Conservation (phyloP, 2,888 invertebrate species). For the Standfussiana lucernea region DNA sequence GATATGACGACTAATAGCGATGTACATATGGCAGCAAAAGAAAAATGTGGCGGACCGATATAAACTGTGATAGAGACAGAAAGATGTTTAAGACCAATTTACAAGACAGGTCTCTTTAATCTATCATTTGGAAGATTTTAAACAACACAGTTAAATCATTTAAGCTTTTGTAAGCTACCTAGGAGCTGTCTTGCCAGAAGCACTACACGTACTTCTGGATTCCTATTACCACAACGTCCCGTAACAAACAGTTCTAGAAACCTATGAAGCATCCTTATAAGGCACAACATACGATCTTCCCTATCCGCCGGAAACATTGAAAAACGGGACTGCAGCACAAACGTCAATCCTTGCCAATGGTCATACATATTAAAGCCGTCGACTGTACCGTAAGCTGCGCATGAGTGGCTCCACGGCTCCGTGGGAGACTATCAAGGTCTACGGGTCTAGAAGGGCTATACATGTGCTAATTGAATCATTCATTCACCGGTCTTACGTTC, state of each 20-base stretch:
- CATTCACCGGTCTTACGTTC: slow-evolving; percentile 63
- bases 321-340: slow-evolving; percentile 32
- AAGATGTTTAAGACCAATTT: too few relatives aligned
- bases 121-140: not conserved
- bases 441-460: slow-evolving; percentile 45
- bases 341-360: not conserved
- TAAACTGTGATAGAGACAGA: too few relatives aligned
- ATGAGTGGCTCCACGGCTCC: slow-evolving; percentile 53
- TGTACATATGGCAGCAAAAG: too few relatives aligned
- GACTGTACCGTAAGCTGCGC: slow-evolving; percentile 61
- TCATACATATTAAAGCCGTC: slow-evolving; percentile 53
- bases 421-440: slow-evolving; percentile 61
- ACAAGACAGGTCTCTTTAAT: not conserved
- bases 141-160: not conserved
- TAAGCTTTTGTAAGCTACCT: not conserved
- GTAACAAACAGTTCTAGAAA: slow-evolving; percentile 11
- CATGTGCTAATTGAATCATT: slow-evolving; percentile 76
- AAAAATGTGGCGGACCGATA: too few relatives aligned
- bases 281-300: not conserved
- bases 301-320: slow-evolving; percentile 46
- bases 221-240: not conserved
- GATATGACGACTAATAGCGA: too few relatives aligned
- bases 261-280: not conserved
- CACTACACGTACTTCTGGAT: not conserved
- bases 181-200: not conserved